These are phyloP conservation scores for Erpornis zantholeuca DNA, from an alignment of 2,113 vertebrate genomes.

Conservation along the genomic window DNA sequence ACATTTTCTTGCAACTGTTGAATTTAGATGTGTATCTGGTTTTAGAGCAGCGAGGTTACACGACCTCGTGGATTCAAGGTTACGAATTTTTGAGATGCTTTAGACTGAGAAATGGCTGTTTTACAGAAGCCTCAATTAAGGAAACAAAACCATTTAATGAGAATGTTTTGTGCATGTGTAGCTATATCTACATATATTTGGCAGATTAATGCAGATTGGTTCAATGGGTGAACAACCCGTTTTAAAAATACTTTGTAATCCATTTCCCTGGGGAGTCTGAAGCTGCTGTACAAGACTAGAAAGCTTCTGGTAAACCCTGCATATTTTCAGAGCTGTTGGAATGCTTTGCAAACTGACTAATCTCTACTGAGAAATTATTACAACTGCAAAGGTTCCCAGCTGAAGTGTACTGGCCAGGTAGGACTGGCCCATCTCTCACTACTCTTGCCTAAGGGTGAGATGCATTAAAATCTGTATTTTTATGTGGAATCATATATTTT, in stretches of 20 bases:
- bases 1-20: background rate
- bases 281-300: background rate
- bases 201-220: conserved; percentile 13
- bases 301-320: background rate
- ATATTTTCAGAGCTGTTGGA: background rate
- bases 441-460: background rate
- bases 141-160: background rate
- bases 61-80: background rate
- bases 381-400: background rate
- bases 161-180: background rate
- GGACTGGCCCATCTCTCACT: background rate
- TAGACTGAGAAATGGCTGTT: background rate
- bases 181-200: background rate
- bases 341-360: background rate
- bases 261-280: background rate
- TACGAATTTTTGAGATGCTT: background rate
- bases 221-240: background rate
- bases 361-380: background rate
- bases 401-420: background rate
- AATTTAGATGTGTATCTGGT: background rate
- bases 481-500: background rate
- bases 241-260: conserved; percentile 19
- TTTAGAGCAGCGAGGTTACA: background rate
- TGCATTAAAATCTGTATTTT: background rate
- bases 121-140: background rate